Evolutionary conservation across 2,113 vertebrate species (phyloP), one percentile per base, ranked within the genome.

Genomic region (Neogobius melanostomus): DNA sequence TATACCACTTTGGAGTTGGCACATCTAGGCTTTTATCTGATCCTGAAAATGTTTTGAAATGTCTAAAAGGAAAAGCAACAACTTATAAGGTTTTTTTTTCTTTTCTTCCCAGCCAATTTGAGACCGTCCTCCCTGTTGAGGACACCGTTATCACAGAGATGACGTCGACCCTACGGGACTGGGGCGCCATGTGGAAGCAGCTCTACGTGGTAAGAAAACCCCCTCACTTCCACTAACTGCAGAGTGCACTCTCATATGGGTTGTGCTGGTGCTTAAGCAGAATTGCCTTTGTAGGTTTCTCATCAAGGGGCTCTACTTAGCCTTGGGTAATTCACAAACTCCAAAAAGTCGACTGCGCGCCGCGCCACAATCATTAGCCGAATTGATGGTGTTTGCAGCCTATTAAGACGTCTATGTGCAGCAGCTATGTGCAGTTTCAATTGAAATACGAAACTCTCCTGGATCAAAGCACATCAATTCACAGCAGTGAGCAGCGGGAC

Each of bases 81-180:
- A 11, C 10, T 11, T 11, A 56, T 56, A 56, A 28, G 17, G 2
- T 21, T 56, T 46, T 17, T 7, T 0, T 44, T 7, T 14, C 12
- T 88, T 81, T 84, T 80, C 28, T 51, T 56, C 28, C 9, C 9
- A 99, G 98, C 86, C 97, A 99, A 91, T 99, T 98, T 91, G 98
- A 99, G 92, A 98, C 96, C 42, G 95, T 98, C 80, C 91, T 97
- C 89, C 97, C 98, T 12, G 95, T 95, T 0, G 98, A 99, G 87
- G 98, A 99, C 90, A 94, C 96, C 0, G 96, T 98, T 88, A 98
- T 99, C 91, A 98, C 98, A 74, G 98, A 99, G 91, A 99, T 99
- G 98, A 99, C 98, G 2, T 96, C 94, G 36, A 99, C 98, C 3
- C 83, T 99, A 80, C 93, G 98, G 88, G 98, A 99, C 88, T 99